Evolutionary conservation across 2,888 invertebrate genomes (phyloP).

Genomic region (Halictus ligatus): DNA sequence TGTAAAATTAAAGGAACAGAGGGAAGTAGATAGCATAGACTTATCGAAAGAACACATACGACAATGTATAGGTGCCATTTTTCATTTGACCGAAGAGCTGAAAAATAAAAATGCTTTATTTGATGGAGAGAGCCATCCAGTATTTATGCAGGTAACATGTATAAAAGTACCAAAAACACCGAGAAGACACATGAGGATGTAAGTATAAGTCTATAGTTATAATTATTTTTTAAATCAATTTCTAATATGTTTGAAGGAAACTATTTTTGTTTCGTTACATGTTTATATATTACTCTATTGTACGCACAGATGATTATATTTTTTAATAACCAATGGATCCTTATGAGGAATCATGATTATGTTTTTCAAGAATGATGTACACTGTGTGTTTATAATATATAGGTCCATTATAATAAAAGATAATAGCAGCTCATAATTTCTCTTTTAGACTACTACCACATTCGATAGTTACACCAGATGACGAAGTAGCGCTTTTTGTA

Average conservation of each 20-base stretch:
- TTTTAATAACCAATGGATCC: conserved; percentile 79
- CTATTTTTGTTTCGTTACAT: not conserved
- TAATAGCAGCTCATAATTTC: not conserved
- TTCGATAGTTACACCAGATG: conserved; percentile 87
- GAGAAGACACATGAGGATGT: conserved; percentile 88
- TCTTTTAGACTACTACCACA: conserved; percentile 86
- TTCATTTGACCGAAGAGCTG: conserved; percentile 78
- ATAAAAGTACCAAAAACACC: conserved; percentile 88
- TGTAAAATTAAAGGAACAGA: conserved; percentile 20
- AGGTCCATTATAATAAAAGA: not conserved
- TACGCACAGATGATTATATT: conserved; percentile 74
- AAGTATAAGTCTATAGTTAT: conserved; percentile 80
- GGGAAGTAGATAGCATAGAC: not conserved
- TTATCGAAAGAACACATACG: conserved; percentile 76
- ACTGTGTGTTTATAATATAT: conserved; percentile 10
- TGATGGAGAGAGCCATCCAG: conserved; percentile 85
- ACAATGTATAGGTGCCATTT: conserved; percentile 79
- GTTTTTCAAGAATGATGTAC: conserved; percentile 48
- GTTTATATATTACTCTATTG: not conserved
- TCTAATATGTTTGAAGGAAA: not conserved
- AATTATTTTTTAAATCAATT: conserved; percentile 1
- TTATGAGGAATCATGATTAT: conserved; percentile 77
- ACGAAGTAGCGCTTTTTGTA: conserved; percentile 92
- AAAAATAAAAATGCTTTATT: conserved; percentile 84
- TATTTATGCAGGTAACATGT: conserved; percentile 87